phyloP scores from a whole-genome alignment of 2,113 vertebrate species.

The Amphiprion ocellaris region DNA sequence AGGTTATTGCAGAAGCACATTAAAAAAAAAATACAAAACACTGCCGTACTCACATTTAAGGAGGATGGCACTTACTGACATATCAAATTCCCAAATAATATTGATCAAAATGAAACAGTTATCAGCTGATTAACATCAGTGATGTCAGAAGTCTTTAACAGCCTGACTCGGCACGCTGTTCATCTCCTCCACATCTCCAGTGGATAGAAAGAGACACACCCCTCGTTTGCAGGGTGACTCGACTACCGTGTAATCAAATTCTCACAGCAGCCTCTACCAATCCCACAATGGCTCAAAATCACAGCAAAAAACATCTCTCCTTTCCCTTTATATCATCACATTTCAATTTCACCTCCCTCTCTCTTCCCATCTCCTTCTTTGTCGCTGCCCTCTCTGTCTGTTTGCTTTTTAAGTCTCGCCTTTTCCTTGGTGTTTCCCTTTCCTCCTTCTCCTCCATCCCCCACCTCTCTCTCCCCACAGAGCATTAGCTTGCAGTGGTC shows the following conservation, averaged over 20 bases:
- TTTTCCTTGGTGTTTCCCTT: slow-evolving; percentile 60
- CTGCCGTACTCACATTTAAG: background rate
- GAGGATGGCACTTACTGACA: background rate
- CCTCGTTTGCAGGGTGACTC: slow-evolving; percentile 29
- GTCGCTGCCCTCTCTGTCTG: slow-evolving; percentile 39
- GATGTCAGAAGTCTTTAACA: background rate
- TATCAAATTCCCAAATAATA: background rate
- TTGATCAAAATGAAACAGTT: background rate
- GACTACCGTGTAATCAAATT: slow-evolving; percentile 37
- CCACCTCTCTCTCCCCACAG: slow-evolving; percentile 69
- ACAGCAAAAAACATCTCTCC: background rate
- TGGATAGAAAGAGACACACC: slow-evolving; percentile 26
- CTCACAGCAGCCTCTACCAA: slow-evolving; percentile 29
- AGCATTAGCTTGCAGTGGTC: slow-evolving; percentile 84
- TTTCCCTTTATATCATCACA: slow-evolving; percentile 31
- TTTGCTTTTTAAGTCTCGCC: slow-evolving; percentile 53
- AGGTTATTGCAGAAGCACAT: no score
- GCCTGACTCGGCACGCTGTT: slow-evolving; percentile 16
- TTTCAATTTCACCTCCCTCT: slow-evolving; percentile 38
- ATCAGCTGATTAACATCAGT: background rate
- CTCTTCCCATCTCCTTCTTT: slow-evolving; percentile 26
- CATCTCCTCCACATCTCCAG: slow-evolving; percentile 7
- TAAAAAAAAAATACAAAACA: no score
- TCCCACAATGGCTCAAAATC: slow-evolving; percentile 35
- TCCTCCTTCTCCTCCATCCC: background rate